Evolutionary conservation across 2,797 vertebrate genomes (phyloP).

Genomic region (Loris lydekkerianus): DNA sequence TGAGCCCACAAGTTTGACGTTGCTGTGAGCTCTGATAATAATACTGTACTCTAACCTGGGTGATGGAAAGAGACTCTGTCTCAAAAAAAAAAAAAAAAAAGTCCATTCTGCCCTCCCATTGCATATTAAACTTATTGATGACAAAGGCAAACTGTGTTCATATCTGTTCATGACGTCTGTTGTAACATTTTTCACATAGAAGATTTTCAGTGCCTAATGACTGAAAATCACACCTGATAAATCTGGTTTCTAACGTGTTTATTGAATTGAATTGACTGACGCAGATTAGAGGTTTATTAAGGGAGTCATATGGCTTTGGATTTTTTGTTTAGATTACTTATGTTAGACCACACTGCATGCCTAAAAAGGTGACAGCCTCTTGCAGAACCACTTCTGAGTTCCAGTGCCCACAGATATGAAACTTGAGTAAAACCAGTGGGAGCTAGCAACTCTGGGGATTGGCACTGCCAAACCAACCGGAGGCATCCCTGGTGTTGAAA

Average conservation of each 20-base stretch:
- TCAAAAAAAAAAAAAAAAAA: neutral
- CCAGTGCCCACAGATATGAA: constrained; percentile 5
- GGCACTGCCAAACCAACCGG: neutral
- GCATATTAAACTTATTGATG: constrained; percentile 25
- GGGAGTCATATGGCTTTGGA: neutral
- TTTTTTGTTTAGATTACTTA: constrained; percentile 31
- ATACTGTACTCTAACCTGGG: no score
- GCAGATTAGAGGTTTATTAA: constrained; percentile 26
- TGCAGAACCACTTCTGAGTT: constrained; percentile 1
- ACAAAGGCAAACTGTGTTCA: constrained; percentile 34
- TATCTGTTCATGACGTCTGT: constrained; percentile 47
- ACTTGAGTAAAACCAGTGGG: constrained; percentile 12
- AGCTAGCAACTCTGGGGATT: neutral
- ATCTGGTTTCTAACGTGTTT: constrained; percentile 2
- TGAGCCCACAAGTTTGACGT: no score
- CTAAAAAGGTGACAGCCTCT: neutral
- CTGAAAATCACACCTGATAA: neutral
- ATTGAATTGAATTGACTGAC: neutral
- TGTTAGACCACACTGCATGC: neutral
- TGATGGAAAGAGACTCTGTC: no score
- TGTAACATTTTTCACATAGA: neutral
- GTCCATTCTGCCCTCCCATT: constrained; percentile 31
- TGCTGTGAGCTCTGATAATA: no score
- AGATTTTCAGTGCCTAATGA: constrained; percentile 33
- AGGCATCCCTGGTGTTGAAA: neutral